Evolutionary conservation across 2,113 vertebrate species (phyloP).

Genomic region (Hippoglossus stenolepis): DNA sequence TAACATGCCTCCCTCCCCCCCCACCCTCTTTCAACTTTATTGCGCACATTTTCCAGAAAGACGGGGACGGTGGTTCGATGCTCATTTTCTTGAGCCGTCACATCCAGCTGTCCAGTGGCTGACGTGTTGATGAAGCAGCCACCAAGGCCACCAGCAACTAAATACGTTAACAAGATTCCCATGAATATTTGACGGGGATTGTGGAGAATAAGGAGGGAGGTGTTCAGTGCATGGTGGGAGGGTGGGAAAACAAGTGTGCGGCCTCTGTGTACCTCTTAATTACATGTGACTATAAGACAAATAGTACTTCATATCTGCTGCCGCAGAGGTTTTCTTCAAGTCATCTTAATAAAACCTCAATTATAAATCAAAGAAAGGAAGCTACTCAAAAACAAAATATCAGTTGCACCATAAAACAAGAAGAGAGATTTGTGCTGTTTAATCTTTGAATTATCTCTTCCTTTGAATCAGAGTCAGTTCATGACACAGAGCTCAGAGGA

Average conservation of each 20-base stretch:
- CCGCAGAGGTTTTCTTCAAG: neutral
- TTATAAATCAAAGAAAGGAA: neutral
- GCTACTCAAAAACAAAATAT: neutral
- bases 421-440: neutral
- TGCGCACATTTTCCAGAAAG: neutral
- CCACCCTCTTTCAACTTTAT: slow-evolving; percentile 12
- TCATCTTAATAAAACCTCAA: neutral
- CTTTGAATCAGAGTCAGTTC: neutral
- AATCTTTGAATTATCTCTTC: neutral
- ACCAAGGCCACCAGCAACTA: slow-evolving; percentile 27
- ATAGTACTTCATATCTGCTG: neutral
- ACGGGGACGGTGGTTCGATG: neutral
- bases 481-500: neutral
- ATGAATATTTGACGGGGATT: slow-evolving; percentile 69
- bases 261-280: slow-evolving; percentile 20
- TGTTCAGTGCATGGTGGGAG: slow-evolving; percentile 7
- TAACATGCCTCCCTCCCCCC: neutral
- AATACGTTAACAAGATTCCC: slow-evolving; percentile 50
- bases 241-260: slow-evolving; percentile 34
- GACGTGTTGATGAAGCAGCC: slow-evolving; percentile 42
- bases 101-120: slow-evolving; percentile 43
- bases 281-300: slow-evolving; percentile 24
- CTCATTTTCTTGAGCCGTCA: slow-evolving; percentile 14
- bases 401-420: neutral
- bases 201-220: slow-evolving; percentile 31